Percentiles rank a stretch among this genome's conserved stretches.
These are phyloP conservation scores for Oligia strigilis DNA, from an alignment of 2,888 invertebrate genomes.

Conservation along the genomic window DNA sequence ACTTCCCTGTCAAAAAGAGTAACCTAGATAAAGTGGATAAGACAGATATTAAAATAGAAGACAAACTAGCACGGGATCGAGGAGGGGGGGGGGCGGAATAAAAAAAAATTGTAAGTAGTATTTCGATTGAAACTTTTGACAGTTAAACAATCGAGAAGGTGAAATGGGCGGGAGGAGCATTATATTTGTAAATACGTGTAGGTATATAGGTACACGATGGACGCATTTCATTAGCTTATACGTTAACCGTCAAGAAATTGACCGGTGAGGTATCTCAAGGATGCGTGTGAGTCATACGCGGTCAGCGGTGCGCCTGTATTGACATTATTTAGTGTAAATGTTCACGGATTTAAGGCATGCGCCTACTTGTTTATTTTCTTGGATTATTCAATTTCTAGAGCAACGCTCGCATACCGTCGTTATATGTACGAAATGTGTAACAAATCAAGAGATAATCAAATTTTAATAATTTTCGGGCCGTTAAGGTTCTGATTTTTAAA, in stretches of 20 bases:
- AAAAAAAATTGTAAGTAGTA: neutral
- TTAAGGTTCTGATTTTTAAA: neutral
- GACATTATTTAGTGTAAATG: constrained; percentile 57
- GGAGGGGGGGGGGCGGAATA: no score
- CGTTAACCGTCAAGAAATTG: constrained; percentile 66
- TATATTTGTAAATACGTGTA: neutral
- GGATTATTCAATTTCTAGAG: constrained; percentile 13
- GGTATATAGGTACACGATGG: neutral
- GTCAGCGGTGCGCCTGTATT: constrained; percentile 43
- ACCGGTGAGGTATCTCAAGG: constrained; percentile 75
- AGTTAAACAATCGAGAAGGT: neutral
- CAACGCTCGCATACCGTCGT: neutral
- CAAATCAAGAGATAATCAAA: neutral
- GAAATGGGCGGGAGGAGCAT: neutral
- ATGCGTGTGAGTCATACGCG: constrained; percentile 54
- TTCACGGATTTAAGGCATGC: constrained; percentile 35
- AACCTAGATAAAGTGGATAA: no score
- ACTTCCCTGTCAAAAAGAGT: no score
- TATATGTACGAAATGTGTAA: neutral
- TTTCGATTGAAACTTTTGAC: neutral
- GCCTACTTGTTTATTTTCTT: constrained; percentile 12
- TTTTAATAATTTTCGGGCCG: no score
- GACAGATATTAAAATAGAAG: no score
- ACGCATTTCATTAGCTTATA: constrained; percentile 41
- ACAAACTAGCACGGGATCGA: no score